Base-by-base conservation (phyloP, 2,888 invertebrate species). In the Campopleginae sp. region DNA sequence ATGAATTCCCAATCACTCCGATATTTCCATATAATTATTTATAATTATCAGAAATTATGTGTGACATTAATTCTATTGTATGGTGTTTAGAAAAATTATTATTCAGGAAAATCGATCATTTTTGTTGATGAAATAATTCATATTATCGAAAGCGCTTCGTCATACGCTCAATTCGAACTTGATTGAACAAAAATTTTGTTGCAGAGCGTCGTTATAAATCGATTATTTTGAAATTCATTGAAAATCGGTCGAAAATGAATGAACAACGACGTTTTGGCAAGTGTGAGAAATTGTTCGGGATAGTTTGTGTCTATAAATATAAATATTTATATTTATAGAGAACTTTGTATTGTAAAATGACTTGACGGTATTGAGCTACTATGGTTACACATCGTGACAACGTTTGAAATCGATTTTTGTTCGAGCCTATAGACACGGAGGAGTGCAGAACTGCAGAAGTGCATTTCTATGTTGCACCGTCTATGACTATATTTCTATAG, bases 321-420 rank as follows among this genome's bases (percentile, higher is more conserved):
- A 46, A 14, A 44, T 33, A 58, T n/a, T n/a, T n/a, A n/a, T 8
- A 19, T 38, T 5, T 10, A 31, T 31, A 42, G 14, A 27, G 44
- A 19, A 42, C 5, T 58, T 44, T 8, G 17, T 51, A 58, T 44
- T 68, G 44, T 68, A 63, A 75, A 54, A 46, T 44, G 48, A 48
- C 61, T 71, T 31, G 42, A 84, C 85, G 88, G 83, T 87, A 88
- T 89, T 82, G 85, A 91, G 91, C 89, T 91, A 88, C 91, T 90
- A 91, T 91, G 91, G 91, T 91, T 89, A 91, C 91, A 87, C 42
- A 80, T 77, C 86, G 83, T 87, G 89, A 89, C 89, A 90, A 90
- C 88, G 88, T 87, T 82, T 72, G 78, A 88, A 87, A 91, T 91
- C 91, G 91, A 91, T 91, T 88, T 68, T 74, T 61, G 10, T 75